Conservation (phyloP, 2,113 vertebrate species). For the Mola mola region DNA sequence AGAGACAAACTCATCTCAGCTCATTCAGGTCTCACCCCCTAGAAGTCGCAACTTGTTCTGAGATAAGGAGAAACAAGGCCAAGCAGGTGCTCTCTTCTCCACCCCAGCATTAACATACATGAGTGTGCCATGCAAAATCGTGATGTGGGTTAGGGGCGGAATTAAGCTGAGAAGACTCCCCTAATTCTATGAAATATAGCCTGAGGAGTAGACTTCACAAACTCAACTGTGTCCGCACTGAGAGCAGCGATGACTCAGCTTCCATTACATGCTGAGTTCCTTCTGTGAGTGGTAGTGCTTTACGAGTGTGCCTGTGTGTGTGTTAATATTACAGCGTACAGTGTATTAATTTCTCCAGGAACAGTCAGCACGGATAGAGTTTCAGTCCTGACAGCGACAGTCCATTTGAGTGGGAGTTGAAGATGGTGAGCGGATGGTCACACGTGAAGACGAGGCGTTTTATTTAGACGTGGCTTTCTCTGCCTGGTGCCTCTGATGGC, state of each 20-base stretch:
- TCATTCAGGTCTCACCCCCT: neutral
- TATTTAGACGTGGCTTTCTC: slow-evolving; percentile 92
- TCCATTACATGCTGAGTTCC: neutral
- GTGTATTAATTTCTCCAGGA: slow-evolving; percentile 25
- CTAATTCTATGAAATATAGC: slow-evolving; percentile 27
- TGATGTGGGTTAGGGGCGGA: neutral
- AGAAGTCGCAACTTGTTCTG: no score
- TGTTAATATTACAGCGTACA: slow-evolving; percentile 18
- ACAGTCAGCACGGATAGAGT: slow-evolving; percentile 50
- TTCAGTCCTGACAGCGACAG: slow-evolving; percentile 47
- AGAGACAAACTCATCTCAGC: neutral
- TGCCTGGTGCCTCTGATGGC: slow-evolving; percentile 92
- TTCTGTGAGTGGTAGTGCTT: slow-evolving; percentile 17
- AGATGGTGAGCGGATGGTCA: slow-evolving; percentile 36
- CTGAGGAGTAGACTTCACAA: slow-evolving; percentile 26
- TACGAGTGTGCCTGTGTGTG: slow-evolving; percentile 13
- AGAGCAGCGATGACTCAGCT: slow-evolving; percentile 8
- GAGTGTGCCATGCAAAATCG: slow-evolving; percentile 40
- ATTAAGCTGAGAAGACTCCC: slow-evolving; percentile 23
- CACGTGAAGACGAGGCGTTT: slow-evolving; percentile 37
- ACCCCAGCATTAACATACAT: slow-evolving; percentile 14
- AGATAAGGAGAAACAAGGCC: slow-evolving; percentile 10
- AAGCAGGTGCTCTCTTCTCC: slow-evolving; percentile 13
- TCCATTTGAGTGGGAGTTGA: slow-evolving; percentile 35
- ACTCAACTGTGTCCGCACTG: slow-evolving; percentile 5